Percentiles rank a stretch among this genome's conserved stretches.
phyloP scores from a whole-genome alignment of 2,113 vertebrate species.

The Ancistrus triradiatus region DNA sequence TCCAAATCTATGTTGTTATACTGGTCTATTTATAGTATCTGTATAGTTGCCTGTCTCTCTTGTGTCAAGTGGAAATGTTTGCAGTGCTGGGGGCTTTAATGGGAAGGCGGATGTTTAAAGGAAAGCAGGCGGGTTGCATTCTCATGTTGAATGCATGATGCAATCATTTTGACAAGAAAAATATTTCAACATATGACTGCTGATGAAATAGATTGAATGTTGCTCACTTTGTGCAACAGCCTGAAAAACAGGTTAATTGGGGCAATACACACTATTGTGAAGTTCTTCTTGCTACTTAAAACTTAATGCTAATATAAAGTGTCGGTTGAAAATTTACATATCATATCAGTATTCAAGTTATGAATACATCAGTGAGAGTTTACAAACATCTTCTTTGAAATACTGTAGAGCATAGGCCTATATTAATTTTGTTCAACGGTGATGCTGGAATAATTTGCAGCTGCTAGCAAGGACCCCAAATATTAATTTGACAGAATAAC shows the following conservation, averaged over 20 bases:
- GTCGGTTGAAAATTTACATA: no score
- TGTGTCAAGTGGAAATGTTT: constrained; percentile 3
- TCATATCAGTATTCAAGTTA: no score
- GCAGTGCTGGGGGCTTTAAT: constrained; percentile 1
- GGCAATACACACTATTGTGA: neutral
- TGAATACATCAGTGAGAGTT: no score
- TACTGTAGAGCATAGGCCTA: neutral
- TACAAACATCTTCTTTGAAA: no score
- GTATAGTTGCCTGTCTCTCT: neutral
- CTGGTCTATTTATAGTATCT: no score
- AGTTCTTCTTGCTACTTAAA: neutral
- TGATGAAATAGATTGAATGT: neutral
- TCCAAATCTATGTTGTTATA: no score
- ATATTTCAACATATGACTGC: neutral
- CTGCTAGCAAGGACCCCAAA: no score
- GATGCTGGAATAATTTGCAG: no score
- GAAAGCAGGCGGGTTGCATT: neutral
- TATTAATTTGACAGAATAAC: constrained; percentile 5
- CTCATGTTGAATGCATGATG: neutral
- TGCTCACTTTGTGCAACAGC: neutral
- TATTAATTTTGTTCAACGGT: neutral
- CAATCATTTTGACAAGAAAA: neutral
- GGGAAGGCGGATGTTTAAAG: neutral
- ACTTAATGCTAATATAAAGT: neutral
- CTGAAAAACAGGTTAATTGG: neutral